Percentiles rank a stretch among this genome's conserved stretches.
Conservation (phyloP, 2,797 vertebrate genomes). For the Onychomys arenicola region DNA sequence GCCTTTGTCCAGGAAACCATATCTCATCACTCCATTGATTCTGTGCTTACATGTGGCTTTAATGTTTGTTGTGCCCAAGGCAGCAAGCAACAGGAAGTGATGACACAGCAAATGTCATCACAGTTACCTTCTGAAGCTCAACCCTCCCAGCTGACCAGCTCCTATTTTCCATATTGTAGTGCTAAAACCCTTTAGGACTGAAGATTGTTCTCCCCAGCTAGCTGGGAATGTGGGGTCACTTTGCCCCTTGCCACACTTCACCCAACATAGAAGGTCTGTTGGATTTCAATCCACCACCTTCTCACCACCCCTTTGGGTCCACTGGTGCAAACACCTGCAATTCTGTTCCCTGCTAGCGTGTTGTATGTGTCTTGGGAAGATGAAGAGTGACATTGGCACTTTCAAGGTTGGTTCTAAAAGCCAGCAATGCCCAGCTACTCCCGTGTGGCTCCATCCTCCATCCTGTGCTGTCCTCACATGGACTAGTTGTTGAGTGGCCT, state of each 20-base stretch:
- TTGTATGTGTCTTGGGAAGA: too few relatives aligned
- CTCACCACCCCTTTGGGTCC: too few relatives aligned
- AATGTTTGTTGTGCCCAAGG: not conserved
- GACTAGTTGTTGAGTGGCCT: not conserved
- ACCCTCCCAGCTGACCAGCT: fast-evolving
- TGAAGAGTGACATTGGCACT: not conserved
- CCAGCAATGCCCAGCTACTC: not conserved
- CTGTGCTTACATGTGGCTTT: not conserved
- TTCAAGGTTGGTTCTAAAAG: not conserved
- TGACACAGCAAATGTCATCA: too few relatives aligned
- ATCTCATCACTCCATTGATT: fast-evolving
- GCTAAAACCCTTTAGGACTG: not conserved
- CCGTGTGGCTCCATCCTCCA: fast-evolving
- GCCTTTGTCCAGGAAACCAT: too few relatives aligned
- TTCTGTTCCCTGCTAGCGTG: not conserved
- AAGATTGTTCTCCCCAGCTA: fast-evolving
- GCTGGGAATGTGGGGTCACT: not conserved
- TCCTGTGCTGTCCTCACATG: not conserved
- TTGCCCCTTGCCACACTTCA: not conserved
- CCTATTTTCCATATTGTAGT: not conserved
- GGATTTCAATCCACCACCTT: not conserved
- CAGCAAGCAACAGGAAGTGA: not conserved
- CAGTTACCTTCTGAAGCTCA: not conserved
- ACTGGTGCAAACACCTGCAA: fast-evolving
- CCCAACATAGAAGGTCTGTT: too few relatives aligned